phyloP scores from a whole-genome alignment of 2,888 invertebrate genomes.

The Hoplodrina ambigua region DNA sequence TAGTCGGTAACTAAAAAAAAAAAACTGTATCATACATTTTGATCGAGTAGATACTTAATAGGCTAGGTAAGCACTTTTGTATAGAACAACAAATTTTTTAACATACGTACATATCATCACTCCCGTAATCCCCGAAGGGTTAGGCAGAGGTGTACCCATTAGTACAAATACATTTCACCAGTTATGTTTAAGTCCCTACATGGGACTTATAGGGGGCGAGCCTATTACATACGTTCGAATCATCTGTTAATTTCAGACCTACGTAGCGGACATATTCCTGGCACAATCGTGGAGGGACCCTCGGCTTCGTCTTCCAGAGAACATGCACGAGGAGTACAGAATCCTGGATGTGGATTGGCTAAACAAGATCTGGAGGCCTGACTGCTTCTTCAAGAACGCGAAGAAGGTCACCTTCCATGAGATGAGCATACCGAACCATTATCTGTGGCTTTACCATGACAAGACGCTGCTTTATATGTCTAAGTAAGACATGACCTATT shows the following conservation, averaged over 20 bases:
- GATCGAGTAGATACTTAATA: too few relatives aligned
- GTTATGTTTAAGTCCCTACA: too few relatives aligned
- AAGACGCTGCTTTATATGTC: constrained; percentile 98
- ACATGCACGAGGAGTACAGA: constrained; percentile 97
- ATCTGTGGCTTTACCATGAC: constrained; percentile 97
- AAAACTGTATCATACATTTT: too few relatives aligned
- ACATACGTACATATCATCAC: too few relatives aligned
- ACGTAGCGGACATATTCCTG: constrained; percentile 97
- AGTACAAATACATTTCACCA: too few relatives aligned
- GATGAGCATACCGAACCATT: constrained; percentile 98
- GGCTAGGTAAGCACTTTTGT: too few relatives aligned
- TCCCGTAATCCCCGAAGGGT: too few relatives aligned
- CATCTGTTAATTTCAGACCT: constrained; percentile 92
- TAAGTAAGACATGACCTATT: constrained; percentile 88
- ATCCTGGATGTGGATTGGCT: constrained; percentile 97
- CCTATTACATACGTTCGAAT: too few relatives aligned
- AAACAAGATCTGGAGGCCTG: constrained; percentile 97
- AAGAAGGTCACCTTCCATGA: constrained; percentile 98
- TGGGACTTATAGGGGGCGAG: too few relatives aligned
- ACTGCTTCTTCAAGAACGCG: constrained; percentile 98
- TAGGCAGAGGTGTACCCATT: too few relatives aligned
- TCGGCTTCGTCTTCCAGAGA: constrained; percentile 96
- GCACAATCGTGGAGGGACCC: constrained; percentile 98
- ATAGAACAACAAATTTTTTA: too few relatives aligned
- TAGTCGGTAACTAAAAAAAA: too few relatives aligned